Percentiles rank a stretch among this genome's conserved stretches.
Conservation (phyloP, 2,113 vertebrate species). For the Hydrolagus affinis region DNA sequence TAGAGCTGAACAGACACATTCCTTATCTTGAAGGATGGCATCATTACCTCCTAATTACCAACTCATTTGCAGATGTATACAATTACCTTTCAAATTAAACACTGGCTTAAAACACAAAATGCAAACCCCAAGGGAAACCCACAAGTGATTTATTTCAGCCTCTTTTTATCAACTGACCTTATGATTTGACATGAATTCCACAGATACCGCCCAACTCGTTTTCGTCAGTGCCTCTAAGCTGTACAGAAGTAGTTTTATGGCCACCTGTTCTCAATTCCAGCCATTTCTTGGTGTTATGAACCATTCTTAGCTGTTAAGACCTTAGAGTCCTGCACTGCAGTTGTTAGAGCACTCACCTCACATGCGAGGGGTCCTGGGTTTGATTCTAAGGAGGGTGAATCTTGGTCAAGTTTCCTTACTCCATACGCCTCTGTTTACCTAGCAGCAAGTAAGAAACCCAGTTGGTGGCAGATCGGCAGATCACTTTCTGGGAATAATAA, state of each 20-base stretch:
- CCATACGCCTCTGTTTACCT: no score
- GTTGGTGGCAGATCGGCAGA: no score
- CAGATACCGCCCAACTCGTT: conserved; percentile 34
- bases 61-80: conserved; percentile 72
- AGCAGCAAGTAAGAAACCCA: no score
- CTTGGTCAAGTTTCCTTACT: no score
- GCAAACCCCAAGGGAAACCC: conserved; percentile 42
- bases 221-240: neutral
- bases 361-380: no score
- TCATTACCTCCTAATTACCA: conserved; percentile 79
- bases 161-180: conserved; percentile 51
- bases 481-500: no score
- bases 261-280: conserved; percentile 22
- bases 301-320: neutral
- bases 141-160: conserved; percentile 53
- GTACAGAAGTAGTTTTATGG: neutral
- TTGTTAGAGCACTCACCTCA: no score
- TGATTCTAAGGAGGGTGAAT: no score
- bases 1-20: conserved; percentile 47
- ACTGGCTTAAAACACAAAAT: conserved; percentile 43
- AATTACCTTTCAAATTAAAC: conserved; percentile 57
- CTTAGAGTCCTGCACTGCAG: no score
- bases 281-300: neutral
- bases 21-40: conserved; percentile 65
- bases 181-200: conserved; percentile 57